Evolutionary conservation across 2,888 invertebrate species (phyloP), one percentile per base, ranked within the genome.

Genomic region (Caenorhabditis sulstoni): DNA sequence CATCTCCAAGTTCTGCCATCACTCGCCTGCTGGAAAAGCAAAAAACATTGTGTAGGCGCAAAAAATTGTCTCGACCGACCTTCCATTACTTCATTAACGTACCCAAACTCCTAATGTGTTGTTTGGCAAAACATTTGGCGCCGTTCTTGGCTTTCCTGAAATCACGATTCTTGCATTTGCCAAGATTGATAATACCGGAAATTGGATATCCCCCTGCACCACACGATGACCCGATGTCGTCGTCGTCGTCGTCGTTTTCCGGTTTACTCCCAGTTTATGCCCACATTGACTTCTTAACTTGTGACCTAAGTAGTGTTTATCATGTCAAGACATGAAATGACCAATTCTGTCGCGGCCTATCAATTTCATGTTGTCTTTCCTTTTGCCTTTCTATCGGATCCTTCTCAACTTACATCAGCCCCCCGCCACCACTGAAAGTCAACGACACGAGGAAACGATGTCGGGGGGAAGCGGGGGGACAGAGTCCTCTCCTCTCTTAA

Each of bases 71-170:
- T 68, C 58, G 44, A 59, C 58, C 41, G 23, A 23, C 18, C 47
- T 23, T n/a, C 76, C 68, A 70, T 77, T 70, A 77, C 45, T 66
- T 59, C 70, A 78, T 78, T 78, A 78, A 71, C 61, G 55, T 70
- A 45, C 39, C 52, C 37, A 18, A 14, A 37, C 39, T 41, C 53
- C 53, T 77, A 77, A 77, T 77, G 70, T 77, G 77, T 77, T 77
- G 65, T 77, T 77, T 68, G 76, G 70, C 77, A 61, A 44, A 55
- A 18, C 18, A 22, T 20, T 11, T 22, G 35, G 44, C 37, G 18
- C 22, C 49, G 61, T 62, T 71, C 61, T 52, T 37, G 16, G 18
- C 29, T 58, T 68, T 52, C 35, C 14, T 41, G 41, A 14, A 41
- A 66, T 11, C 45, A 20, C 18, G 11, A n/a, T 35, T 16, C 45